Conservation (phyloP, 2,888 invertebrate genomes). For the Hydrotaea cyrtoneurina region DNA sequence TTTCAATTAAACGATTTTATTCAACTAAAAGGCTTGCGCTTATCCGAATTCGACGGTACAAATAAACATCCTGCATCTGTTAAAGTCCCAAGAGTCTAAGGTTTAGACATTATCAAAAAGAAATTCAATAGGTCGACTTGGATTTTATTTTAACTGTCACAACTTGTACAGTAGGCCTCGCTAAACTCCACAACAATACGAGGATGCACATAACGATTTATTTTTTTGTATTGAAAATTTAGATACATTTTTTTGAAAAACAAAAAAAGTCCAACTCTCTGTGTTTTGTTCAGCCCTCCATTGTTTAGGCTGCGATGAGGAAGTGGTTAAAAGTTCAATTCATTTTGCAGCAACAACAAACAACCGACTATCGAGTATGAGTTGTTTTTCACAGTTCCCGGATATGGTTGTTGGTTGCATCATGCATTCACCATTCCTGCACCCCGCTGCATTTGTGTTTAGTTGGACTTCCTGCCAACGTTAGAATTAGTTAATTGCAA, state of each 20-base stretch:
- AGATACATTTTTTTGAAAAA: conserved; percentile 27
- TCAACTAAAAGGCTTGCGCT: too few species aligned
- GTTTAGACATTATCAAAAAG: too few species aligned
- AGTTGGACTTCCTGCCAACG: conserved; percentile 34
- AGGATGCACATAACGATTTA: conserved; percentile 2
- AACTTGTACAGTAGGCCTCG: neutral
- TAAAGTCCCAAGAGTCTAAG: too few species aligned
- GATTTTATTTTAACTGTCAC: too few species aligned
- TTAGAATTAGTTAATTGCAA: conserved; percentile 67
- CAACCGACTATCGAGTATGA: neutral
- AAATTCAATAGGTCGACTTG: too few species aligned
- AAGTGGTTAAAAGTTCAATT: conserved; percentile 41
- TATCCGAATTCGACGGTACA: too few species aligned
- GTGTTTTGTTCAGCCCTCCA: neutral
- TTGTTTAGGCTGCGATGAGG: neutral
- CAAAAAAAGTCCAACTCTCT: neutral
- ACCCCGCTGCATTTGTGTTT: neutral
- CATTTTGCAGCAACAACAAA: neutral
- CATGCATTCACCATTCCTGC: neutral
- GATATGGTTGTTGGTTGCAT: neutral
- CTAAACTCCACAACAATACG: neutral
- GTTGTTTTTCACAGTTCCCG: conserved; percentile 2
- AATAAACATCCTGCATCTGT: too few species aligned
- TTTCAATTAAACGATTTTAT: too few species aligned
- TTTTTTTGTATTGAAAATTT: conserved; percentile 16